A percentile compares a stretch with the other conserved stretches of the same genome.
Conservation (phyloP, 2,797 vertebrate genomes). For the Cirrhinus mrigala region DNA sequence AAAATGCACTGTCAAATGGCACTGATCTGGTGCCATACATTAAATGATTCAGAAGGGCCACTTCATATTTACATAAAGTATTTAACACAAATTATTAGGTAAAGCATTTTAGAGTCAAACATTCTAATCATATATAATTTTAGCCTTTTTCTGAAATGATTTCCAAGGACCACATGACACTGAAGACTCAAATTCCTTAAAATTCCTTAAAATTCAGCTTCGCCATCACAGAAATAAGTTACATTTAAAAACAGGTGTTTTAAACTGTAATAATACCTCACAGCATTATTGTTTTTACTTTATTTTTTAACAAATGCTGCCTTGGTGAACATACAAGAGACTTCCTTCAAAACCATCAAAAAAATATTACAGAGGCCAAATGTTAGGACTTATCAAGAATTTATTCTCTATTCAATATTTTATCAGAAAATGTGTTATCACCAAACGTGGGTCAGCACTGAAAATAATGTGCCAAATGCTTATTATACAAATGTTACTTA, state of each 20-base stretch:
- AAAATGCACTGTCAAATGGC: constrained; percentile 1
- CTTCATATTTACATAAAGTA: neutral
- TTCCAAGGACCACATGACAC: neutral
- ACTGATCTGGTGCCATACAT: neutral
- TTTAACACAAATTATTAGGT: neutral
- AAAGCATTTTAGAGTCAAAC: neutral
- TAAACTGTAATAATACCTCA: neutral
- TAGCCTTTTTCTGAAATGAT: neutral
- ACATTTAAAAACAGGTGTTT: neutral
- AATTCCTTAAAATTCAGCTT: neutral
- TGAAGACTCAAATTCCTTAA: neutral
- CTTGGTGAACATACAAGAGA: neutral
- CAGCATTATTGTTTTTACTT: neutral
- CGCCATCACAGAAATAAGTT: neutral
- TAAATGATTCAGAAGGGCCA: neutral
- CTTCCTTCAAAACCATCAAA: neutral
- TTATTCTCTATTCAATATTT: neutral
- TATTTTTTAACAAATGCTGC: neutral
- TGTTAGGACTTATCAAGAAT: neutral
- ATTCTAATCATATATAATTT: neutral
- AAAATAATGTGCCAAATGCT: neutral
- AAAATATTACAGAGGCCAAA: neutral
- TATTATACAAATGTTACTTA: neutral
- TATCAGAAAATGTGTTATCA: neutral
- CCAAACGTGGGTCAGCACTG: neutral